Evolutionary conservation across 2,113 vertebrate genomes (phyloP), one percentile per base, ranked within the genome.

Genomic region (Pavo muticus): DNA sequence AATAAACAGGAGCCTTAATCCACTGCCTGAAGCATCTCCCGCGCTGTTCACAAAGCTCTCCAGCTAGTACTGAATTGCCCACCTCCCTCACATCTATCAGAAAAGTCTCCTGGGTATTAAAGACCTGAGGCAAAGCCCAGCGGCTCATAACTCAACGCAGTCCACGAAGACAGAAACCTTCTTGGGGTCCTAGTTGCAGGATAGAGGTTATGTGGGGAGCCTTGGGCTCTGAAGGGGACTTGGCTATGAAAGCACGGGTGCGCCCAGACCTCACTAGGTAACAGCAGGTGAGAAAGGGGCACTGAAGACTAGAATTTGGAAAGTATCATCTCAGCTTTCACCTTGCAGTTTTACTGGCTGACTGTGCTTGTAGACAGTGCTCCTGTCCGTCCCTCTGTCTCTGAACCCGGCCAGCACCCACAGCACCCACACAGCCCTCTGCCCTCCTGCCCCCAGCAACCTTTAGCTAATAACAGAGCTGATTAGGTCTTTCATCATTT

Each of bases 401-500:
- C 75, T 83, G 68, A 93, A 82, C 74, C 67, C 70, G 69, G 63
- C 74, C 87, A 87, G 78, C 60, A 88, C 50, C 82, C 84, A 57
- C 23, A 95, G 60, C 81, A 91, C 78, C 87, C 84, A 75, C 78
- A 91, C 65, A 88, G 32, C 85, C 83, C 60, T 91, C 27, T 82
- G 69, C 29, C 37, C 50, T 88, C 65, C 70, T 80, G 56, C 80
- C 56, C 84, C 69, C 76, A 64, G 76, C 91, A 95, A 54, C 82
- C 85, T 90, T 83, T 50, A 91, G 84, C 65, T 96, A 93, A 94
- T 95, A 95, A 93, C 40, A 50, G 68, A 88, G 70, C 61, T 96
- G 94, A 97, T 95, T 95, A 96, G 94, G 79, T 94, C 93, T 95
- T 96, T 93, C 94, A 96, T 96, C 94, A 96, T 95, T 96, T 96